Conservation (phyloP, 2,113 vertebrate genomes). For the Phainopepla nitens region DNA sequence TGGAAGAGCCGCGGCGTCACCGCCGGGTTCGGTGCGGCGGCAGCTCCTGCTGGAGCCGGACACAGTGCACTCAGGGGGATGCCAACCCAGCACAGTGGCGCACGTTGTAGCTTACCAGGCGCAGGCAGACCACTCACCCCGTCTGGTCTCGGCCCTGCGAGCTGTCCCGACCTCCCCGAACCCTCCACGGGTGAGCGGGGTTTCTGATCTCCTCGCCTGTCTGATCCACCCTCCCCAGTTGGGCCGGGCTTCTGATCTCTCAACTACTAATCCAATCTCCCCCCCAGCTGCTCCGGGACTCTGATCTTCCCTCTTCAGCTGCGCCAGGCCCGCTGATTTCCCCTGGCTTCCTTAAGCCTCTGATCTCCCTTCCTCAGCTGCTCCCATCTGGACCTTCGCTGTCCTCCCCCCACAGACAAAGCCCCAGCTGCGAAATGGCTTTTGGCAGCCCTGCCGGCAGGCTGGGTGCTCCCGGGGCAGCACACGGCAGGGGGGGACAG, state of each 20-base stretch:
- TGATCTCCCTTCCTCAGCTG: not conserved
- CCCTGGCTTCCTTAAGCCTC: not conserved
- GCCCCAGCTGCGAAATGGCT: not conserved
- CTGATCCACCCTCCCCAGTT: not conserved
- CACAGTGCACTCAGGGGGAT: rapidly evolving
- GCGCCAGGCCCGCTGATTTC: not conserved
- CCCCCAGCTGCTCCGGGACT: not conserved
- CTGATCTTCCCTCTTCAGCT: not conserved
- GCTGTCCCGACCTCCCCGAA: not conserved
- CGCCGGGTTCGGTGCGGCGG: too few species aligned
- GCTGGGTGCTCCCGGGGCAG: not conserved
- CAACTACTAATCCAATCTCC: not conserved
- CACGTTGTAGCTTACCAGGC: rapidly evolving
- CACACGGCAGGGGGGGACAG: too few species aligned
- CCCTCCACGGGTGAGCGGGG: rapidly evolving
- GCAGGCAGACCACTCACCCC: rapidly evolving
- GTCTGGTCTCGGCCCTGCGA: not conserved
- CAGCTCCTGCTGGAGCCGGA: not conserved
- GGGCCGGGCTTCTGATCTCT: not conserved
- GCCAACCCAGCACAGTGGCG: rapidly evolving
- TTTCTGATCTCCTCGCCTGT: not conserved
- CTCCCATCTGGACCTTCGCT: not conserved
- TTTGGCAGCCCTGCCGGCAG: not conserved
- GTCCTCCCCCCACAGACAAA: not conserved
- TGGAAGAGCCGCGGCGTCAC: not conserved